Base-by-base conservation (phyloP, 2,888 invertebrate genomes). In the Clusia tigrina region DNA sequence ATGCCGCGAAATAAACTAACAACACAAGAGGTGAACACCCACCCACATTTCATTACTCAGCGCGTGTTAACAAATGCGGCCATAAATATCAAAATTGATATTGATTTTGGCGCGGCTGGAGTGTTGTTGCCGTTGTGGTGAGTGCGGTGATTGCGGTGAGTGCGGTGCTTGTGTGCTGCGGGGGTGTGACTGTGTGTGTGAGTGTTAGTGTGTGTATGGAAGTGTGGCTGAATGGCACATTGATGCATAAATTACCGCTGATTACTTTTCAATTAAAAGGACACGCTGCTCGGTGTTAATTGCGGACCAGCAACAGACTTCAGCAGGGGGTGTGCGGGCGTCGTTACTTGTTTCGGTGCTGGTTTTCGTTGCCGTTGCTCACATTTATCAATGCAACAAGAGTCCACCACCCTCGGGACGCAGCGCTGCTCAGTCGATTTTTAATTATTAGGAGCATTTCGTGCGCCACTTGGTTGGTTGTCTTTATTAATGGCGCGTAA, bases 261-360 rank as follows among this genome's bases (percentile, higher is more conserved):
- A 74, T 74, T 74, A 74, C 72, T 72, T 75, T 75, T 75, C 76
- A 75, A 76, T 75, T 76, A 75, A 75, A 75, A 75, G 76, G 76
- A 75, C 76, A 76, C 71, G 76, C 74, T 76, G 74, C n/a, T n/a
- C n/a, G n/a, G n/a, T n/a, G n/a, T n/a, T n/a, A n/a, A n/a, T n/a
- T n/a, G n/a, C n/a, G n/a, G n/a, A n/a, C n/a, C n/a, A n/a, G n/a
- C n/a, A n/a, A n/a, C n/a, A n/a, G n/a, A n/a, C n/a, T n/a, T n/a
- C n/a, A n/a, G n/a, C n/a, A n/a, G n/a, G n/a, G n/a, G n/a, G n/a
- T n/a, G n/a, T n/a, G n/a, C n/a, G n/a, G n/a, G n/a, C n/a, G n/a
- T n/a, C n/a, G n/a, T n/a, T n/a, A n/a, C n/a, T n/a, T n/a, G n/a
- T n/a, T n/a, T n/a, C n/a, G n/a, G n/a, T n/a, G n/a, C n/a, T n/a